Evolutionary conservation across 2,888 invertebrate genomes (phyloP), one percentile per base, ranked within the genome.

Genomic region (Aphodius sticticus): DNA sequence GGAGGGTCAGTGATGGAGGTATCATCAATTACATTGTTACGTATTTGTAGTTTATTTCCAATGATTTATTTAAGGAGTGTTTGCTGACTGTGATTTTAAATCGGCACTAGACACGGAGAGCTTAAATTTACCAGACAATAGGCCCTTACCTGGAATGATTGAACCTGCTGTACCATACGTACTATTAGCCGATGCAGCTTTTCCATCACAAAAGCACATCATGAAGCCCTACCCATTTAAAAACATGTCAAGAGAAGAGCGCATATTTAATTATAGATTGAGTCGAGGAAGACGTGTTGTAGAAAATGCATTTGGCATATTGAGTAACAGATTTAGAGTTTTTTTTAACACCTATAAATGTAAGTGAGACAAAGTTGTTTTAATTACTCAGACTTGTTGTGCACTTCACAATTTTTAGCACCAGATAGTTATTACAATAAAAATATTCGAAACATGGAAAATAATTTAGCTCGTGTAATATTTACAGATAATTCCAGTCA

Each of bases 1-100:
- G 85, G 16, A 79, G 85, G 76, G 76, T 85, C 35, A 83, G 83
- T 69, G 86, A 85, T 84, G 84, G 84, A 53, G 82, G 83, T 71
- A 83, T 84, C 0, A 83, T 83, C 77, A 70, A 83, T 2, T 14
- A 35, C n/a, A 26, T 16, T 75, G n/a, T n/a, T 69, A 69, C 14
- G 15, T 69, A 69, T n/a, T 69, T 69, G 14, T 69, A 69, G 15
- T 14, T n/a, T 69, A 69, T n/a, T 69, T 69, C 14, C 15, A 69
- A n/a, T n/a, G 15, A 15, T 69, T n/a, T 69, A 14, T 69, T 69
- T 69, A n/a, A 69, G 69, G 69, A 15, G 74, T 74, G 16, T 74
- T 16, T 26, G 26, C n/a, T 26, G 74, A 7, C n/a, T 26, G 74
- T 35, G 35, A 16, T 16, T 74, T 74, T 26, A n/a, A 15, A 26